A percentile compares a stretch with the other conserved stretches of the same genome.
phyloP scores from a whole-genome alignment of 2,888 invertebrate species.

The Spialia ferax region DNA sequence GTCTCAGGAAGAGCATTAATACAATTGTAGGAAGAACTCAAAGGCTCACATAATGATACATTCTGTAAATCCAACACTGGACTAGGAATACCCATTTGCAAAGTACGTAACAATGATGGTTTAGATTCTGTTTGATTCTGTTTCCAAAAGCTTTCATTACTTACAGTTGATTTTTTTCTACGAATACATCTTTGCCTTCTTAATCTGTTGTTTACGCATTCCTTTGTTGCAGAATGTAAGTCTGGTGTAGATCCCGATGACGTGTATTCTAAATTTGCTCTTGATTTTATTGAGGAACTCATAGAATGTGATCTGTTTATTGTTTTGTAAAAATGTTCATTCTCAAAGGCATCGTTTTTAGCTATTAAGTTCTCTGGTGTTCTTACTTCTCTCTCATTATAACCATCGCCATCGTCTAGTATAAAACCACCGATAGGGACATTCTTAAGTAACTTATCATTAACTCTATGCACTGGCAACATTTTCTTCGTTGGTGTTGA shows the following conservation, averaged over 20 bases:
- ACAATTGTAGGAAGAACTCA: conserved; percentile 62
- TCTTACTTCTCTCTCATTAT: conserved; percentile 81
- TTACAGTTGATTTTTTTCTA: conserved; percentile 80
- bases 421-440: conserved; percentile 80
- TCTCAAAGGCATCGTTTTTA: conserved; percentile 51
- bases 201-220: conserved; percentile 68
- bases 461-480: conserved; percentile 67
- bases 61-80: conserved; percentile 71
- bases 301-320: conserved; percentile 74
- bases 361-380: conserved; percentile 70
- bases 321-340: conserved; percentile 49
- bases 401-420: conserved; percentile 79
- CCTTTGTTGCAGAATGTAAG: conserved; percentile 61
- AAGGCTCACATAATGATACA: conserved; percentile 66
- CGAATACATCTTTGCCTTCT: conserved; percentile 87
- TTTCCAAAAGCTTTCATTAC: conserved; percentile 72
- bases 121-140: conserved; percentile 58
- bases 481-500: conserved; percentile 69
- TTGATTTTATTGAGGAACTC: conserved; percentile 59
- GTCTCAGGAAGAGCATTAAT: conserved; percentile 50
- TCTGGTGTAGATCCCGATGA: conserved; percentile 77
- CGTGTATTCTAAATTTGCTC: conserved; percentile 58
- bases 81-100: conserved; percentile 80
- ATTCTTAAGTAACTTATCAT: conserved; percentile 73
- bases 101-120: conserved; percentile 66